These are phyloP conservation scores for Macropodus opercularis DNA, from an alignment of 2,797 vertebrate genomes.

Conservation along the genomic window DNA sequence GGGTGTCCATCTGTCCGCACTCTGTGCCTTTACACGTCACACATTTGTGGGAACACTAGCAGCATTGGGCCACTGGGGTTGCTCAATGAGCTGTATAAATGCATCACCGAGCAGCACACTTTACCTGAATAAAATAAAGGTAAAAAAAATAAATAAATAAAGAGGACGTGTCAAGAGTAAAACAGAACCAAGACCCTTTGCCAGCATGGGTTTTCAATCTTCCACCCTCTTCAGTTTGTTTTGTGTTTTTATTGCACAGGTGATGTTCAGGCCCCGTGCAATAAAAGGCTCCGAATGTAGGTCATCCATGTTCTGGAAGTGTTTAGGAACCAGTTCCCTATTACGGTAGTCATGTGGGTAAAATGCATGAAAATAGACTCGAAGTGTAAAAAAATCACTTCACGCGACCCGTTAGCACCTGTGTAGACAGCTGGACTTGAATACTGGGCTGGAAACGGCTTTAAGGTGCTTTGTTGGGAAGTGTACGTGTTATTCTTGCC, in stretches of 20 bases:
- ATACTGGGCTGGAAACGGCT: no score
- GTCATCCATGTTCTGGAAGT: no score
- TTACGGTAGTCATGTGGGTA: no score
- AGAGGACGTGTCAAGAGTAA: background rate
- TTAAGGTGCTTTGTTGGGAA: no score
- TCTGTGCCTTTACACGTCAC: constrained; percentile 45
- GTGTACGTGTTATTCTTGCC: no score
- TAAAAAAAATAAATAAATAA: constrained; percentile 2
- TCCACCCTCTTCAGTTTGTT: background rate
- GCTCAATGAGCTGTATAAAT: constrained; percentile 25
- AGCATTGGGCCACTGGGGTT: background rate
- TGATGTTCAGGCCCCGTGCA: no score
- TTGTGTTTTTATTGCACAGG: background rate
- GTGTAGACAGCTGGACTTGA: no score
- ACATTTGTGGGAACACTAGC: constrained; percentile 24
- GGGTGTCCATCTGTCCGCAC: constrained; percentile 68
- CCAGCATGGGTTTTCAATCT: background rate
- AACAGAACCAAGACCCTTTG: background rate
- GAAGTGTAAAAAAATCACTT: no score
- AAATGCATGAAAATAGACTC: no score
- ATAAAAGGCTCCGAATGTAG: no score
- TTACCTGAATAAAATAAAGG: constrained; percentile 3
- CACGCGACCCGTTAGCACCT: no score
- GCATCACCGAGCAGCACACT: constrained; percentile 5
- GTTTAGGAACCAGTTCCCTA: no score